phyloP scores from a whole-genome alignment of 2,797 vertebrate genomes.

The Poecilia picta region DNA sequence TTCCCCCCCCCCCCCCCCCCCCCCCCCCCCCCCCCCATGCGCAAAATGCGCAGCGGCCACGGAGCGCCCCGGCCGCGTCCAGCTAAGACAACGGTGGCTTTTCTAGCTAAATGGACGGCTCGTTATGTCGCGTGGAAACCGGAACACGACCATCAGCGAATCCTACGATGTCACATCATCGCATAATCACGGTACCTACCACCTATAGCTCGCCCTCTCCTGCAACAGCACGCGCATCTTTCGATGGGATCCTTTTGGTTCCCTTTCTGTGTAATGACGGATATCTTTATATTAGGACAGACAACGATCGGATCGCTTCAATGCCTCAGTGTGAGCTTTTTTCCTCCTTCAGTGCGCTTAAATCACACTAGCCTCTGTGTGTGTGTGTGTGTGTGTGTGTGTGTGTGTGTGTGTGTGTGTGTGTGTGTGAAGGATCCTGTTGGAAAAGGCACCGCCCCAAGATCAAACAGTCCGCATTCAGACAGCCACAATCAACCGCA shows the following conservation, averaged over 20 bases:
- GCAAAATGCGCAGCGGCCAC: slow-evolving; percentile 35
- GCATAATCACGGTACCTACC: slow-evolving; percentile 36
- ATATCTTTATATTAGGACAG: not conserved
- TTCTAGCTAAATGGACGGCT: slow-evolving; percentile 6
- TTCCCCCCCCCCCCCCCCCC: slow-evolving; percentile 4
- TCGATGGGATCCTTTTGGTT: not conserved
- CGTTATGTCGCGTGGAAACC: slow-evolving; percentile 36
- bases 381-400: not conserved
- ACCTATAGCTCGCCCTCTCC: slow-evolving; percentile 15
- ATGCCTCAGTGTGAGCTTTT: not conserved
- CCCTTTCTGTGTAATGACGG: not conserved
- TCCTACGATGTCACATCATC: slow-evolving; percentile 29
- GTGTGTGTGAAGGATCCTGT: slow-evolving; percentile 40
- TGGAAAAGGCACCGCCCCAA: slow-evolving; percentile 85
- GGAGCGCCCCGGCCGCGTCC: not conserved
- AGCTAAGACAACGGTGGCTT: not conserved
- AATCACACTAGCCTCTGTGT: slow-evolving; percentile 37
- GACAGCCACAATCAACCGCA: slow-evolving; percentile 38
- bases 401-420: slow-evolving; percentile 2
- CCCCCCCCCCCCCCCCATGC: too few relatives aligned
- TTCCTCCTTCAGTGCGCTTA: slow-evolving; percentile 22
- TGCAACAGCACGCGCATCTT: slow-evolving; percentile 48
- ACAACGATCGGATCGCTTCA: not conserved
- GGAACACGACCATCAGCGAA: slow-evolving; percentile 45
- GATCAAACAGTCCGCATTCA: slow-evolving; percentile 76